These are phyloP conservation scores for Tinea trinotella DNA, from an alignment of 2,888 invertebrate genomes.

Conservation along the genomic window DNA sequence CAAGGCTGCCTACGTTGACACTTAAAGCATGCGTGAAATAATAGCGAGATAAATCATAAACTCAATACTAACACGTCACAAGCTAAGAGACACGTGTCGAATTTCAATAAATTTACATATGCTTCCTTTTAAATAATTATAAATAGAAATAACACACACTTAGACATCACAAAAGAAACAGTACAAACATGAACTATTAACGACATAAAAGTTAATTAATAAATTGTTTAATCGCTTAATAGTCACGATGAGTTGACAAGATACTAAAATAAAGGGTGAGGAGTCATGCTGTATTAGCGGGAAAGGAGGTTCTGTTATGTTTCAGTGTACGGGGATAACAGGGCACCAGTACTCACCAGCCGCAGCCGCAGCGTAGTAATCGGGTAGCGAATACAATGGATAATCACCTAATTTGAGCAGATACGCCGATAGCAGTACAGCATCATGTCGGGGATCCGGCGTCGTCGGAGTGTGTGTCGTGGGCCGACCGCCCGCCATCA, in stretches of 20 bases:
- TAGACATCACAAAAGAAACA: not conserved
- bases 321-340: constrained; percentile 17
- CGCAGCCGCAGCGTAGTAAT: constrained; percentile 37
- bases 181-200: not conserved
- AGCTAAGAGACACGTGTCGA: not conserved
- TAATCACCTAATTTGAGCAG: constrained; percentile 72
- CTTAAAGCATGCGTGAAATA: not conserved
- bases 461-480: constrained; percentile 46
- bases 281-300: not conserved
- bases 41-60: not conserved
- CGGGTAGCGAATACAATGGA: constrained; percentile 64
- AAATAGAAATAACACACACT: not conserved
- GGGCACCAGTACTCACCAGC: constrained; percentile 62
- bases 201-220: not conserved
- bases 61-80: not conserved
- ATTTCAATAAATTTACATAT: not conserved
- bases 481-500: constrained; percentile 51
- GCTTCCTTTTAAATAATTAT: not conserved
- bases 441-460: constrained; percentile 53
- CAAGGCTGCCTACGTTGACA: no score
- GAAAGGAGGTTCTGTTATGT: not conserved
- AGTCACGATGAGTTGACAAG: not conserved
- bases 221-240: not conserved
- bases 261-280: not conserved
- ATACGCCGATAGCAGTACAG: constrained; percentile 64